phyloP scores from a whole-genome alignment of 2,888 invertebrate species.

The Heliconius sara region DNA sequence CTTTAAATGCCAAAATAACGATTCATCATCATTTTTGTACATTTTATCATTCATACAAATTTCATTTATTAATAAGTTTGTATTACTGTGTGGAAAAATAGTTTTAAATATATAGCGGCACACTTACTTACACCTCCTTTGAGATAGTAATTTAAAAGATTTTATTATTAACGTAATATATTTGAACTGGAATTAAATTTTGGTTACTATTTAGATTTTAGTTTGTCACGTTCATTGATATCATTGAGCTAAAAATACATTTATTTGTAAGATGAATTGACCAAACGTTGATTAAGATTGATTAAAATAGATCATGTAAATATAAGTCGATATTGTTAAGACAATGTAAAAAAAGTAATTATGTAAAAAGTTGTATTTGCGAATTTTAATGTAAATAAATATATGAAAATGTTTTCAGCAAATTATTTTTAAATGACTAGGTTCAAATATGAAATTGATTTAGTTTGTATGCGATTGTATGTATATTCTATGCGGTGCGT shows the following conservation, averaged over 20 bases:
- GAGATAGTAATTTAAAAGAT: neutral
- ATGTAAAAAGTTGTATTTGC: slow-evolving; percentile 80
- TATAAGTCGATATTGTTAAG: slow-evolving; percentile 65
- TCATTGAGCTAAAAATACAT: slow-evolving; percentile 55
- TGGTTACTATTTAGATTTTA: slow-evolving; percentile 27
- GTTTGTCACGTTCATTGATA: slow-evolving; percentile 25
- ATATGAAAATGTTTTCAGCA: slow-evolving; percentile 67
- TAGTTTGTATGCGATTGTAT: slow-evolving; percentile 73
- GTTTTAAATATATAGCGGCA: neutral
- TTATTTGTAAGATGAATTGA: slow-evolving; percentile 78
- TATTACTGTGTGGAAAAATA: slow-evolving; percentile 17
- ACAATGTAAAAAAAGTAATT: slow-evolving; percentile 61
- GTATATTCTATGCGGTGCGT: slow-evolving; percentile 79
- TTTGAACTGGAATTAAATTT: slow-evolving; percentile 6
- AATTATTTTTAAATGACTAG: slow-evolving; percentile 73
- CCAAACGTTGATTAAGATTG: slow-evolving; percentile 80
- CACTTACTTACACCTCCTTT: neutral
- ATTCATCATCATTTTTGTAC: slow-evolving; percentile 1
- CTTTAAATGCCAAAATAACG: slow-evolving; percentile 23
- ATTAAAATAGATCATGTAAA: slow-evolving; percentile 57
- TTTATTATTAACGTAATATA: neutral
- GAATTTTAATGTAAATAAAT: slow-evolving; percentile 77
- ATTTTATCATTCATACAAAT: neutral
- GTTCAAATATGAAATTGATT: slow-evolving; percentile 68
- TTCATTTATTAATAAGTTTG: slow-evolving; percentile 12